Evolutionary conservation across 2,797 vertebrate species (phyloP), one percentile per base, ranked within the genome.

Genomic region (Acipenser ruthenus): DNA sequence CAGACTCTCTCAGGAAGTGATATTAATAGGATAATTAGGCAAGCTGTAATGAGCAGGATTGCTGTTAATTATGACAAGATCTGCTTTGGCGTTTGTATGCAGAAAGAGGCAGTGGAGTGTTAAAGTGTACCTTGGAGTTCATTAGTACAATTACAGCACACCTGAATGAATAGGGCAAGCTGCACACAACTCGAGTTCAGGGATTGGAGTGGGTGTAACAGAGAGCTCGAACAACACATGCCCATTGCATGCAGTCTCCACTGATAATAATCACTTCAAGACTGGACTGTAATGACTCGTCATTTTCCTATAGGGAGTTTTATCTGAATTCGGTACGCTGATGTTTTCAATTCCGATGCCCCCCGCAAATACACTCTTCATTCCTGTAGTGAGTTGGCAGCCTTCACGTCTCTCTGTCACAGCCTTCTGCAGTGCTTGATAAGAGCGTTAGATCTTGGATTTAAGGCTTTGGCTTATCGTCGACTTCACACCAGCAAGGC

Each of bases 11-110:
- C 80, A 94, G 94, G 94, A 95, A 89, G 88, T 87, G 93, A 93
- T 93, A 96, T 97, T 96, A 97, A 95, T 93, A 94, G 95, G 93
- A 91, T 96, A 96, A 97, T 97, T 96, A 95, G 93, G 91, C 93
- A 93, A 89, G 88, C 82, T 76, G 91, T 96, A 93, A 95, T 95
- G 93, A 95, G 93, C 93, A 93, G 94, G 93, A 93, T 95, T 95
- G 94, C 90, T 91, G 89, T 91, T 95, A 95, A 94, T 97, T 95
- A 93, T 90, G 94, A 95, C 92, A 93, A 95, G 91, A 93, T 96
- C 95, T 96, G 93, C 94, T 95, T 95, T 96, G 93, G 93, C 93
- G 90, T 93, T 89, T 85, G 90, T 92, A 91, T 92, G 87, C 79
- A 83, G 88, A 88, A 88, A 87, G 82, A 91, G 89, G 90, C 88